A percentile compares a stretch with the other conserved stretches of the same genome.
Evolutionary conservation across 1,140 invertebrate genomes (phyloP).

Genomic region (Anoplophora glabripennis): DNA sequence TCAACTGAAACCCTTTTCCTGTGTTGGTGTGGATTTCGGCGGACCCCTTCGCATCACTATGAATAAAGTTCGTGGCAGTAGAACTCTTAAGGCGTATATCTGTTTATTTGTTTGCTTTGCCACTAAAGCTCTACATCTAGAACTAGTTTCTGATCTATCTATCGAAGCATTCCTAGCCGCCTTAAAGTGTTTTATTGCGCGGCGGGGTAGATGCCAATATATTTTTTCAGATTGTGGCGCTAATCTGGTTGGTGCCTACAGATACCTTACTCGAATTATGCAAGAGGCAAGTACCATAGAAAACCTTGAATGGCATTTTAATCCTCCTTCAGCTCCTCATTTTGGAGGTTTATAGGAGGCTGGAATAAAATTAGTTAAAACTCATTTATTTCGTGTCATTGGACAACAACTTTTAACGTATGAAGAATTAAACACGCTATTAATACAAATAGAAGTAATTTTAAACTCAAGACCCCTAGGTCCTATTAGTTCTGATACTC

Average conservation of each 20-base stretch:
- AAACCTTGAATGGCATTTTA: conserved; percentile 6
- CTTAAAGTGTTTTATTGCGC: conserved; percentile 28
- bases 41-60: too few species aligned
- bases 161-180: too few species aligned
- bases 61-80: neutral
- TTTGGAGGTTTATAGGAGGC: conserved; percentile 14
- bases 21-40: neutral
- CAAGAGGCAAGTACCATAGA: neutral
- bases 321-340: conserved; percentile 5
- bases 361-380: conserved; percentile 8
- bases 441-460: conserved; percentile 17
- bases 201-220: conserved; percentile 16
- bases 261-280: neutral
- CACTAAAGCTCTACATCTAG: too few species aligned
- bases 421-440: conserved; percentile 5
- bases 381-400: conserved; percentile 8
- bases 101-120: conserved; percentile 37
- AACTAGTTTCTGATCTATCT: too few species aligned
- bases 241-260: conserved; percentile 3
- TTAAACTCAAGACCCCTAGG: conserved; percentile 4
- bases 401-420: conserved; percentile 5
- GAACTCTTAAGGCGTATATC: conserved; percentile 26
- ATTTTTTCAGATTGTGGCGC: conserved; percentile 2
- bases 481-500: neutral
- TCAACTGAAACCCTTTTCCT: conserved; percentile 7